These are phyloP conservation scores for Pampus argenteus DNA, from an alignment of 2,797 vertebrate genomes.

Conservation along the genomic window DNA sequence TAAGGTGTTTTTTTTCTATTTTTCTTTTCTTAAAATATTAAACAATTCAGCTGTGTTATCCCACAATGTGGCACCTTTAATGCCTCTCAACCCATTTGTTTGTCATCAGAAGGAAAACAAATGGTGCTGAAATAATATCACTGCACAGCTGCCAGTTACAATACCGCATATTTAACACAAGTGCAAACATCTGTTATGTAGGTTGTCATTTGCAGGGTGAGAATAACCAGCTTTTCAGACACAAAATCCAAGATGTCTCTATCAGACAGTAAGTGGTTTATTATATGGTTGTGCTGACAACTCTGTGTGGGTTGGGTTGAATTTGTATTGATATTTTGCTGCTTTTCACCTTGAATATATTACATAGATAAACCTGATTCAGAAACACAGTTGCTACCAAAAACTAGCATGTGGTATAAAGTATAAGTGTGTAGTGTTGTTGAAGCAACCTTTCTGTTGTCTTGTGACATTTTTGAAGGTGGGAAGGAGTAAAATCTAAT, in stretches of 20 bases:
- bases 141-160: conserved; percentile 37
- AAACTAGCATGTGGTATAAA: too few species aligned
- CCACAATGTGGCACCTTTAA: conserved; percentile 7
- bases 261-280: not conserved
- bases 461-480: not conserved
- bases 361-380: not conserved
- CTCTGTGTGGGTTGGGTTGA: conserved; percentile 1
- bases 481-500: conserved; percentile 7
- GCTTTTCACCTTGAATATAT: not conserved
- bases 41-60: conserved; percentile 22
- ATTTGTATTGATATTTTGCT: not conserved
- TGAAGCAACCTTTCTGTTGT: not conserved
- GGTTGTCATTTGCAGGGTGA: conserved; percentile 10
- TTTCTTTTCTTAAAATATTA: not conserved
- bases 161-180: conserved; percentile 27
- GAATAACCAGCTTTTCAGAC: conserved; percentile 4
- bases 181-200: conserved; percentile 37
- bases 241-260: conserved; percentile 1
- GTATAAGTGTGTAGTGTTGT: not conserved
- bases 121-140: conserved; percentile 8
- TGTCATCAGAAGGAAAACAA: conserved; percentile 29
- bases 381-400: not conserved
- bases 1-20: not conserved
- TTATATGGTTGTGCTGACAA: not conserved
- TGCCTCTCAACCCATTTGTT: not conserved